Base-by-base conservation (phyloP, 1,140 invertebrate genomes). In the Tetragonula clypearis region DNA sequence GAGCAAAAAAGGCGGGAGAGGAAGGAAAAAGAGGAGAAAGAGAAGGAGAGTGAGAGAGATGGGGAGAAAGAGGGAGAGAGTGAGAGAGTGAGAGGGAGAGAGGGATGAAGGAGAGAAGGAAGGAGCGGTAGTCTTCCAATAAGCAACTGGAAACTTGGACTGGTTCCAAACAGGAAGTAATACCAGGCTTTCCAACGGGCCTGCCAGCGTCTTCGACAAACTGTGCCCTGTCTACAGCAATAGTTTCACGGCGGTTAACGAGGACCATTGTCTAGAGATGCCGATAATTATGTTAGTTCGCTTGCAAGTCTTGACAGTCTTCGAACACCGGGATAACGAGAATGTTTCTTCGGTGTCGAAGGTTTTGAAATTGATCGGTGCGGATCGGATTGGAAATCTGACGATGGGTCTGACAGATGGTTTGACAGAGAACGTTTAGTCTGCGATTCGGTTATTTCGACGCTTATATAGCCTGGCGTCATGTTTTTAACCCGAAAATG, bases 141-240 rank as follows among this genome's bases (percentile, higher is more conserved):
- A 92, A 93, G 90, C 91, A 90, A 90, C 84, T 85, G 87, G 91
- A 91, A 94, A 92, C 92, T 93, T 94, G 93, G 93, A 92, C 88
- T 76, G 62, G 58, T 80, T 93, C 92, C 93, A 94, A 92, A 87
- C 88, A 90, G 91, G 91, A 93, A 94, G 92, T 92, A 93, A 94
- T 94, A 94, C 91, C 86, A 85, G 83, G 86, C 86, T 82, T 84
- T 55, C 26, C 72, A 66, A 55, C 53, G 30, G 26, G 60, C 80
- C 85, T 88, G 79, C 60, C 86, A 83, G 77, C 87, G 80, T 90
- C 86, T 90, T 88, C 82, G 84, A 85, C 87, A 90, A 92, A 88
- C 90, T 77, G 81, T 82, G 56, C 14, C 78, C 78, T 86, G 82
- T 88, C 88, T 80, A 62, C 82, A 72, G 90, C 90, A 91, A 92